Percentiles rank a stretch among this genome's conserved stretches.
These are phyloP conservation scores for Tetragonisca angustula DNA, from an alignment of 2,888 invertebrate species.

Conservation along the genomic window DNA sequence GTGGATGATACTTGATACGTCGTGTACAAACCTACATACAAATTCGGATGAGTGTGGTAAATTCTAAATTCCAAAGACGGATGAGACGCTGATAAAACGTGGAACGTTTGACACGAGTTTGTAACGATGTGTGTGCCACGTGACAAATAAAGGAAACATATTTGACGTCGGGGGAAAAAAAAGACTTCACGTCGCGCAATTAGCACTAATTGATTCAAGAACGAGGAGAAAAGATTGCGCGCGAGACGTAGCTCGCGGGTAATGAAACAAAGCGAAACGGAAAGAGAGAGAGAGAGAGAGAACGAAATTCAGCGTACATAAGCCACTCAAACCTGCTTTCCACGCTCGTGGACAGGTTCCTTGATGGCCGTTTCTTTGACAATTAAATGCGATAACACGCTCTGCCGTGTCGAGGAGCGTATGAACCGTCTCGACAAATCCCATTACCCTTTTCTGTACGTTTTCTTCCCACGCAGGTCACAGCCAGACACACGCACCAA, in stretches of 20 bases:
- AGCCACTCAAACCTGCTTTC: slow-evolving; percentile 40
- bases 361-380: slow-evolving; percentile 48
- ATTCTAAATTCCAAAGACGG: no score
- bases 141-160: background rate
- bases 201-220: slow-evolving; percentile 24
- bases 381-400: slow-evolving; percentile 51
- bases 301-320: slow-evolving; percentile 27
- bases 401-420: slow-evolving; percentile 11
- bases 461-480: background rate
- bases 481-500: background rate
- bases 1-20: no score
- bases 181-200: slow-evolving; percentile 9
- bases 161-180: slow-evolving; percentile 10
- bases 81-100: background rate
- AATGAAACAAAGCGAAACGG: slow-evolving; percentile 36
- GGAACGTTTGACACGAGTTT: background rate
- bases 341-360: slow-evolving; percentile 13
- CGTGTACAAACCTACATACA: no score
- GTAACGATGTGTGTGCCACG: background rate
- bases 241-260: slow-evolving; percentile 8
- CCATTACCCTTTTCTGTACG: slow-evolving; percentile 22
- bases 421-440: slow-evolving; percentile 21
- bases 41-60: no score
- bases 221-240: background rate
- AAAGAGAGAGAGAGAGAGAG: background rate